Evolutionary conservation across 1,140 invertebrate species (phyloP), one percentile per base, ranked within the genome.

Genomic region (Drosophila varians): DNA sequence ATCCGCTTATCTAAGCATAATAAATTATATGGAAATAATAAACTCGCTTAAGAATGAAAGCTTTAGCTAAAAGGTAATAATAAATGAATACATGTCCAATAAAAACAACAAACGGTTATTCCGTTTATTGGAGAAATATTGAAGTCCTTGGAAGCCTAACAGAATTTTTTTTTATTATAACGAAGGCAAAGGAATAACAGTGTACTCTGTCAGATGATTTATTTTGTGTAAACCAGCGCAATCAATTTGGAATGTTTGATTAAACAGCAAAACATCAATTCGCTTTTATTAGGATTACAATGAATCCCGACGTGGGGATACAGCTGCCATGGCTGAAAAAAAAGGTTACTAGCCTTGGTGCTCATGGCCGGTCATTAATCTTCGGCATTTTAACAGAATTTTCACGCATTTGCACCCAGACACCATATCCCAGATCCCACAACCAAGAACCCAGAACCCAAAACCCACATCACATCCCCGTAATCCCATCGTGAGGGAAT

Each of bases 211-310:
- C 9, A 42, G 14, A 43, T 52, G 58, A 66, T 65, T 52, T 43
- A 66, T 66, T 45, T 66, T 52, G 46, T 65, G 62, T 34, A 45
- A 65, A 65, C 46, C 60, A 52, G 38, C 58, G 38, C 58, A 8
- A 45, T n/a, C 58, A 34, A 52, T 65, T 66, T 53, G 62, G 45
- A 66, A 66, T 53, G 60, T 66, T 66, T 66, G 60, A 66, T 66
- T 66, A 66, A 66, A 66, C 21, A 38, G 46, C 60, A 14, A 11
- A 21, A 38, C 62, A 66, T 66, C 66, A 66, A 66, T 66, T 52
- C 52, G 21, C 9, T 64, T 66, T 66, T 66, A 66, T 26, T 58
- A 28, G 62, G 19, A 65, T 51, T 43, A 57, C 28, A 38, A 36
- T 12, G 60, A 57, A 25, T 58, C 25, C 46, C n/a, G 46, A 45